Evolutionary conservation across 1,140 invertebrate genomes (phyloP), one percentile per base, ranked within the genome.

Genomic region (Bacillus rossius): DNA sequence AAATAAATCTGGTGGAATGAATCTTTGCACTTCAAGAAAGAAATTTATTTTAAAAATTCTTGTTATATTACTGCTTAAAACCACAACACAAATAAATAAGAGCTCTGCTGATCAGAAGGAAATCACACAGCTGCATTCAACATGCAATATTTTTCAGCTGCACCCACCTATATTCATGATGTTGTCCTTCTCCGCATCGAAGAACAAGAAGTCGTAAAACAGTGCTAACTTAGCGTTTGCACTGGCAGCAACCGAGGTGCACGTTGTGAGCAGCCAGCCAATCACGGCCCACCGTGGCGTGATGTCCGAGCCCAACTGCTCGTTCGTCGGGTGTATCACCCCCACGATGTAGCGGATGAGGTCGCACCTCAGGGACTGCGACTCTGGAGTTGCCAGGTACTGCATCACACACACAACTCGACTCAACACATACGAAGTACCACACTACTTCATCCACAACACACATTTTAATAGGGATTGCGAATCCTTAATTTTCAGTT

Each of bases 211-310:
- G 77, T 99, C 96, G 75, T 96, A 98, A 74, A 99, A 98, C 10
- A 98, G 75, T 8, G 95, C 93, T 40, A 98, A 74, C 78, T 98
- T 98, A 17, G 93, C 93, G 82, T 96, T 97, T 43, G 94, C 91
- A 20, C 92, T 90, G 20, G 94, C 94, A 23, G 96, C 92, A 67
- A 88, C 89, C 58, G 92, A 94, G 20, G 94, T 97, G 73, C 94
- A 98, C 17, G 95, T 96, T 17, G 94, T 96, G 20, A 99, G 81
- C 13, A 99, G 81, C 96, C 96, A 98, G 16, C 96, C 95, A 73
- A 98, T 98, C 8, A 99, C 92, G 42, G 96, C 96, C 96, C 96
- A 99, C 61, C 96, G 83, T 59, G 96, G 96, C 73, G 97, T 96
- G 68, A 99, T 94, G 70, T 98, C 96, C n/a, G 94, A 97, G 74